A percentile compares a stretch with the other conserved stretches of the same genome.
phyloP scores from a whole-genome alignment of 2,797 vertebrate genomes.

The Natrix natrix region DNA sequence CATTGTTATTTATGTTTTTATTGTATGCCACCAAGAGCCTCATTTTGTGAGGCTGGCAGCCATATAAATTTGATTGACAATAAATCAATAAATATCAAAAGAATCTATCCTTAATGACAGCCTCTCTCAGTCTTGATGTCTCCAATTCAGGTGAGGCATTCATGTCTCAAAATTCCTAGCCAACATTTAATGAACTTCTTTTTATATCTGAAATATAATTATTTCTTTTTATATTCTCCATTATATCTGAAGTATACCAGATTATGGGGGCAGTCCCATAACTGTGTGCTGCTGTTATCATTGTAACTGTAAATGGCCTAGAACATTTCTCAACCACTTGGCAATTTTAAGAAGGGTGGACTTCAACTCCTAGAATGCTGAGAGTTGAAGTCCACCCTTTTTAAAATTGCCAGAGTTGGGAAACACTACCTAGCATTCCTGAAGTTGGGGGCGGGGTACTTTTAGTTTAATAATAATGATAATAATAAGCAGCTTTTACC shows the following conservation, averaged over 20 bases:
- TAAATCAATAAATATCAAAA: neutral
- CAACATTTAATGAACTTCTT: neutral
- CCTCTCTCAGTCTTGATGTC: neutral
- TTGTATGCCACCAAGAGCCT: neutral
- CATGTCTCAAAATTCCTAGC: neutral
- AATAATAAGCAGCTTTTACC: neutral
- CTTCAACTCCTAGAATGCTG: neutral
- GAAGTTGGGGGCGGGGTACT: neutral
- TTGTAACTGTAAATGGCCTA: neutral
- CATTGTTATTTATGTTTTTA: neutral
- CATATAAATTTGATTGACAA: neutral
- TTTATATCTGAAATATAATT: neutral
- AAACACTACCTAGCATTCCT: neutral
- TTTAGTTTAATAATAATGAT: neutral
- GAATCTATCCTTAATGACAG: neutral
- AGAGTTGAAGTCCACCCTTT: neutral
- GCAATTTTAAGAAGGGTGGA: neutral
- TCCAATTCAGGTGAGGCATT: neutral
- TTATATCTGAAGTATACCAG: neutral
- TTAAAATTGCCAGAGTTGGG: neutral
- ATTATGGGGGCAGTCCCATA: neutral
- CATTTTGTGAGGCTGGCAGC: neutral
- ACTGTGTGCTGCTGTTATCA: neutral
- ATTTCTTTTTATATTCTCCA: neutral
- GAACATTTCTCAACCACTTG: neutral